Base-by-base conservation (phyloP, 2,113 vertebrate genomes). In the Turnix velox region DNA sequence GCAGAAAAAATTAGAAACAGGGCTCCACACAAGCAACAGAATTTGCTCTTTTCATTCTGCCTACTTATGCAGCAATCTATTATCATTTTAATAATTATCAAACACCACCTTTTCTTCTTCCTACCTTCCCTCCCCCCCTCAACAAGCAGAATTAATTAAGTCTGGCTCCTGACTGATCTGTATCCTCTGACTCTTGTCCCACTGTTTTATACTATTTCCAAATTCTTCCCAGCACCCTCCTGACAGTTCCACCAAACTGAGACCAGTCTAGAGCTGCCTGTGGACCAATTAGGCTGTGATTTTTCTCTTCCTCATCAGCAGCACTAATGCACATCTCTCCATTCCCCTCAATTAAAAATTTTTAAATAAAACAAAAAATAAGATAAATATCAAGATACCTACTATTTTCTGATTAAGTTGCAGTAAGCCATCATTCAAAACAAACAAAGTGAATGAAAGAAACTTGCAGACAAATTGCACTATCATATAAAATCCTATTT, bases 91-190 rank as follows among this genome's bases (percentile, higher is more conserved):
- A 25, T 43, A 57, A 39, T 46, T 65, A 71, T 25, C 19, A 82
- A 76, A 62, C 14, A 49, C 3, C 25, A 84, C 2, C 10, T 7
- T 31, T 19, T 14, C 4, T 12, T 4, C 18, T 7, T 2, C 4
- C 5, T 17, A 7, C 6, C 12, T 12, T 10, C 0, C 18, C 6
- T 2, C 4, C 5, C 25, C 9, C 6, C 12, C 14, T 10, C 0
- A 8, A 45, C 45, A 89, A 66, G 27, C 13, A 49, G 12, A 71
- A 61, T 25, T 14, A 58, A 39, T 18, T 2, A 88, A 67, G 12
- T 30, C 31, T 39, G 23, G 8, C 6, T 23, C 10, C 39, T 3
- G 5, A 51, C 48, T 58, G 37, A 24, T 54, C 43, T 67, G 31
- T 24, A 24, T 33, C 18, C 42, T 54, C 39, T 31, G 30, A 10